These are phyloP conservation scores for Stenurella melanura DNA, from an alignment of 2,888 invertebrate species.

Conservation along the genomic window DNA sequence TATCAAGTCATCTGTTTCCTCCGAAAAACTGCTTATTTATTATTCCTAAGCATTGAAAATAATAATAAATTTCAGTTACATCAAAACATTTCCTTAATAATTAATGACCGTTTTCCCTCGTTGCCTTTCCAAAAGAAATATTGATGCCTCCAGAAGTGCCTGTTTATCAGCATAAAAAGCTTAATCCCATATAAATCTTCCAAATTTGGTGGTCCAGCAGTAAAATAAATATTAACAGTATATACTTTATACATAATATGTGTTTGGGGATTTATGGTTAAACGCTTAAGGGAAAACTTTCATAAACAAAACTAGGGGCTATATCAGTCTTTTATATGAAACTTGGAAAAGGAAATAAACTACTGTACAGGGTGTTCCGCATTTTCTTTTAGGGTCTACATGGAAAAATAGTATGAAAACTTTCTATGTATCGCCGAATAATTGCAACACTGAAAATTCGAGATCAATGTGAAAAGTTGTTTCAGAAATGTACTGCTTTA, in stretches of 20 bases:
- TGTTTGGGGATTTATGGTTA: not conserved
- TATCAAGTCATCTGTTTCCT: too few species aligned
- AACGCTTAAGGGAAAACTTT: not conserved
- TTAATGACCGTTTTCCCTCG: not conserved
- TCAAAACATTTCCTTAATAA: not conserved
- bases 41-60: not conserved
- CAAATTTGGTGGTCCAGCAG: not conserved
- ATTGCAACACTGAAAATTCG: too few species aligned
- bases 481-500: too few species aligned
- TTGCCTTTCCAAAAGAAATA: not conserved
- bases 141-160: not conserved
- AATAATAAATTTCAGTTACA: not conserved
- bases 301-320: not conserved
- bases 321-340: too few species aligned
- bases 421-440: too few species aligned
- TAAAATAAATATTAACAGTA: not conserved
- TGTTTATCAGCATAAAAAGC: constrained; percentile 7
- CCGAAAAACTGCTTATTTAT: not conserved
- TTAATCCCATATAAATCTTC: not conserved
- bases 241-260: not conserved
- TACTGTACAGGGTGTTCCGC: too few species aligned
- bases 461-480: too few species aligned
- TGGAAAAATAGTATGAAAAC: too few species aligned
- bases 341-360: too few species aligned
- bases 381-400: too few species aligned